A percentile compares a stretch with the other conserved stretches of the same genome.
Evolutionary conservation across 2,888 invertebrate genomes (phyloP).

Genomic region (Bedellia somnulentella): DNA sequence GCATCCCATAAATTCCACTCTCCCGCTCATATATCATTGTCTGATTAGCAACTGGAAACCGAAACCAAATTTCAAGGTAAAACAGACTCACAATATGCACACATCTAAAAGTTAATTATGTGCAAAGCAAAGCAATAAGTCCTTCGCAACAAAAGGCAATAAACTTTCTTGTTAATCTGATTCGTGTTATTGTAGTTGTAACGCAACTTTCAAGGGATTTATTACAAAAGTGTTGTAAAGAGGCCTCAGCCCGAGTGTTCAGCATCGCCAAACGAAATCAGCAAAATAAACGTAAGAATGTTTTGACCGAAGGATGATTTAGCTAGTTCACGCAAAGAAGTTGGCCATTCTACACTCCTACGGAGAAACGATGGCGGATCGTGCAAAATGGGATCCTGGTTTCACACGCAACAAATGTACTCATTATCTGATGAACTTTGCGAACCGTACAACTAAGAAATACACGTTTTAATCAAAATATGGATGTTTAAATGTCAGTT

Average conservation of each 20-base stretch:
- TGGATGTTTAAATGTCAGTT: too few relatives aligned
- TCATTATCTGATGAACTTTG: constrained; percentile 56
- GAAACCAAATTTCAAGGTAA: too few relatives aligned
- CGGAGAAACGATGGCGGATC: constrained; percentile 32
- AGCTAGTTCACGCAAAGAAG: constrained; percentile 23
- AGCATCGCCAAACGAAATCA: constrained; percentile 36
- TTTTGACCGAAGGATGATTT: constrained; percentile 21
- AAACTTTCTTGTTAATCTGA: constrained; percentile 38
- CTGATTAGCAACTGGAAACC: too few relatives aligned
- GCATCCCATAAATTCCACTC: too few relatives aligned
- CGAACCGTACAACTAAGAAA: constrained; percentile 20
- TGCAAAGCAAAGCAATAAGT: constrained; percentile 4
- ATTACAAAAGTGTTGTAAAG: constrained; percentile 48
- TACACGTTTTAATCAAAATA: too few relatives aligned
- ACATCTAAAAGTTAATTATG: constrained; percentile 6
- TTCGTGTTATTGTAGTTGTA: constrained; percentile 44
- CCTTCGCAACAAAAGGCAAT: constrained; percentile 31
- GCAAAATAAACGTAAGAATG: constrained; percentile 39
- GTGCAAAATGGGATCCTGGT: constrained; percentile 55
- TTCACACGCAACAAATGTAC: constrained; percentile 60
- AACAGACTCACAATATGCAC: too few relatives aligned
- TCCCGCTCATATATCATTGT: too few relatives aligned
- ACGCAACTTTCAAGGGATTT: constrained; percentile 44
- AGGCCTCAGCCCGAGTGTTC: constrained; percentile 20
- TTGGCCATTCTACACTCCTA: constrained; percentile 31